phyloP scores from a whole-genome alignment of 2,888 invertebrate species.

The Nesidiocoris tenuis region DNA sequence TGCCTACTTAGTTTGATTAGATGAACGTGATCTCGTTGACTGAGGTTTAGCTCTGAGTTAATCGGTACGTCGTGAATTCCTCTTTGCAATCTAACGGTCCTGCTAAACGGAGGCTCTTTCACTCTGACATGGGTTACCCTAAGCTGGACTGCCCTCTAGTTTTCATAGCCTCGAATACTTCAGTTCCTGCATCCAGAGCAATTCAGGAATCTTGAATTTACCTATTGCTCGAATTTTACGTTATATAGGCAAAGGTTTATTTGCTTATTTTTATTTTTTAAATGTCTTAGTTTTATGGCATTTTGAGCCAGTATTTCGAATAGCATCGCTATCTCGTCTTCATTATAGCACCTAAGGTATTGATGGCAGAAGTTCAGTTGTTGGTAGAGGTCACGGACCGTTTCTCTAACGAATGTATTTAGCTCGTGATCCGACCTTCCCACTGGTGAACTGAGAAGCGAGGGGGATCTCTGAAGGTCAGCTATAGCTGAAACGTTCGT shows the following conservation, averaged over 20 bases:
- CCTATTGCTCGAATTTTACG: too few relatives aligned
- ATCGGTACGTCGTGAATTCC: neutral
- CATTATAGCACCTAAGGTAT: too few relatives aligned
- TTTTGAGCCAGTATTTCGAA: too few relatives aligned
- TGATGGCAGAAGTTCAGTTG: neutral
- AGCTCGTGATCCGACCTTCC: constrained; percentile 16
- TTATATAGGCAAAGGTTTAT: too few relatives aligned
- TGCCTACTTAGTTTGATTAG: too few relatives aligned
- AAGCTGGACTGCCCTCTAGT: neutral
- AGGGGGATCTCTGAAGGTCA: neutral
- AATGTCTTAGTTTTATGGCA: too few relatives aligned
- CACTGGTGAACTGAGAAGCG: neutral
- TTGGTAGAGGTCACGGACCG: neutral
- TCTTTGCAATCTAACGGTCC: neutral
- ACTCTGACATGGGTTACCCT: neutral
- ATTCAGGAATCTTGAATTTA: too few relatives aligned
- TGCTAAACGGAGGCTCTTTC: neutral
- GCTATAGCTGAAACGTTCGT: neutral
- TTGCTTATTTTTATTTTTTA: too few relatives aligned
- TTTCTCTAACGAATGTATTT: constrained; percentile 2
- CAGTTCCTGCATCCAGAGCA: too few relatives aligned
- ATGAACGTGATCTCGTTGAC: neutral
- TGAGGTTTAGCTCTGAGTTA: neutral
- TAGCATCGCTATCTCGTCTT: too few relatives aligned
- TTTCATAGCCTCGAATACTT: neutral